Conservation (phyloP, 2,113 vertebrate genomes). For the Neogale vison region DNA sequence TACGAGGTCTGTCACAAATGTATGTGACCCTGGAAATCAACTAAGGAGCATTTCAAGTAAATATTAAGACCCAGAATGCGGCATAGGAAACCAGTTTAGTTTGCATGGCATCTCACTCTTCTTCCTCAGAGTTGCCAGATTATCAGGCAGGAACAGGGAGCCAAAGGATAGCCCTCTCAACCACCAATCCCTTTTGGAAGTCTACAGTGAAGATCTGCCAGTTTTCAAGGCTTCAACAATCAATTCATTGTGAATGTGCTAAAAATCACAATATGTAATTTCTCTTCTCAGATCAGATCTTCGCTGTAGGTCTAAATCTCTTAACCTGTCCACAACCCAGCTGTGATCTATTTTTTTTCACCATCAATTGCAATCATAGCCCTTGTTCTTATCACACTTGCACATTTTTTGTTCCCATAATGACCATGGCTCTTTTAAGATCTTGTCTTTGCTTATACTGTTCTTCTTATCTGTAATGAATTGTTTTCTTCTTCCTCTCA, state of each 20-base stretch:
- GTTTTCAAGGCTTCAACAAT: not conserved
- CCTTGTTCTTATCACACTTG: constrained; percentile 23
- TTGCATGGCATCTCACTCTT: not conserved
- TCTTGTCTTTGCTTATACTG: constrained; percentile 48
- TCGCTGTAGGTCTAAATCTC: not conserved
- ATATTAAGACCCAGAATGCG: not conserved
- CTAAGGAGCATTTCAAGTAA: not conserved
- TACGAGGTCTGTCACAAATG: not conserved
- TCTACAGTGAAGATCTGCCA: not conserved
- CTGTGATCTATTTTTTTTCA: not conserved
- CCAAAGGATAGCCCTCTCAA: not conserved
- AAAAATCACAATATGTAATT: not conserved
- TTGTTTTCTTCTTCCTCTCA: not conserved
- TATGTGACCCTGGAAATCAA: not conserved
- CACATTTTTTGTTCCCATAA: constrained; percentile 57
- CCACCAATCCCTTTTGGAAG: not conserved
- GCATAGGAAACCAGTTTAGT: not conserved
- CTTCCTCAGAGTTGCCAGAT: not conserved
- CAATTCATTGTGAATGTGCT: not conserved
- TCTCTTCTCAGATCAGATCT: not conserved
- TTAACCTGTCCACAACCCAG: not conserved
- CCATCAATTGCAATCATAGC: constrained; percentile 24
- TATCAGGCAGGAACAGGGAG: not conserved
- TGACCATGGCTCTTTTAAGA: constrained; percentile 17
- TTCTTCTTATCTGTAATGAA: constrained; percentile 55